Evolutionary conservation across 2,888 invertebrate species (phyloP), one percentile per base, ranked within the genome.

Genomic region (Epinotia bilunana): DNA sequence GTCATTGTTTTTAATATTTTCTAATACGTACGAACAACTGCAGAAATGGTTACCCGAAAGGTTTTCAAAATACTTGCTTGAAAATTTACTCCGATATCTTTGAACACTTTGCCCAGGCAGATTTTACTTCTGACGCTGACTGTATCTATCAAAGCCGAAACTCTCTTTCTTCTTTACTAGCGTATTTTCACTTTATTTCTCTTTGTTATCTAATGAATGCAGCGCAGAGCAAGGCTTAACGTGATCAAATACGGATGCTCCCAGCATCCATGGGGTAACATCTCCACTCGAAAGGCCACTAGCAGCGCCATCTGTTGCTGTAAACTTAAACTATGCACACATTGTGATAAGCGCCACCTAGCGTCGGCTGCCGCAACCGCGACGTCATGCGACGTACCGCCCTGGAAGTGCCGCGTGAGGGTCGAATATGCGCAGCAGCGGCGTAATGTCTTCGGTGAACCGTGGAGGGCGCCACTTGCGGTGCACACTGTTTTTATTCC

Each of bases 381-480:
- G 86, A 83, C 87, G 87, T 83, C 90, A 90, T 88, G 87, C 88
- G 88, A 93, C 94, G 88, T 94, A 94, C 94, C 94, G 94, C 90
- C 83, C 80, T 79, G 93, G 92, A 77, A 91, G 93, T 82, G 95
- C 95, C 85, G 96, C 95, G 86, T 95, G 94, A 81, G 96, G 97
- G 96, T 96, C 97, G 95, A 96, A 97, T 92, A 96, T 95, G 91
- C 96, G 95, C 93, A 96, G 95, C 90, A 97, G 94, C 92, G 96
- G 96, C 87, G 96, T 96, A 88, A 97, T 96, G 94, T 96, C 96
- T 86, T 96, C 96, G 83, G 96, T 95, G 95, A 97, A 96, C 92
- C 97, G 95, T 83, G 97, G 97, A 87, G 97, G 97, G 85, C 97
- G 96, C 97, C 97, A 97, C 92, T 97, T 96, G 94, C 97, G 96